A percentile compares a stretch with the other conserved stretches of the same genome.
These are phyloP conservation scores for Papilio glaucus DNA, from an alignment of 1,140 invertebrate species.

Conservation along the genomic window DNA sequence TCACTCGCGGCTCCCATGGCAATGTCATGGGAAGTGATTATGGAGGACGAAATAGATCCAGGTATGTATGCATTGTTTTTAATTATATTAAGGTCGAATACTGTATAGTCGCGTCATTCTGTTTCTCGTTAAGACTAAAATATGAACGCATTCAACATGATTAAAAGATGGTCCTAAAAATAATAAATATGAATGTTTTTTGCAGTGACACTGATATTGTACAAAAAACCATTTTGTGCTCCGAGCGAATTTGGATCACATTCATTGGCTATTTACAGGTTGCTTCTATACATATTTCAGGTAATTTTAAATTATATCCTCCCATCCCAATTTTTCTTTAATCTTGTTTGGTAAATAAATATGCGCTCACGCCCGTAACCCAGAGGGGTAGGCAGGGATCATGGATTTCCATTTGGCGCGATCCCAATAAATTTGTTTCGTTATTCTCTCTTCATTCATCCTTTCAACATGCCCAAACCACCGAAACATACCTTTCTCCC, in stretches of 20 bases:
- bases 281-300: slow-evolving; percentile 76
- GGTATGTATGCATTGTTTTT: slow-evolving; percentile 52
- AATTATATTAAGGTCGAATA: neutral
- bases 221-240: slow-evolving; percentile 74
- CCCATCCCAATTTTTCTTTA: neutral
- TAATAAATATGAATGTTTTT: slow-evolving; percentile 14
- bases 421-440: too few relatives aligned
- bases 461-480: too few relatives aligned
- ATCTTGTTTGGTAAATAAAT: neutral
- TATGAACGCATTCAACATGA: too few relatives aligned
- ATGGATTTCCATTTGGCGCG: too few relatives aligned
- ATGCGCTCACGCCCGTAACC: too few relatives aligned
- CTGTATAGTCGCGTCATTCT: neutral
- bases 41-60: slow-evolving; percentile 73
- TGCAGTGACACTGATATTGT: slow-evolving; percentile 66
- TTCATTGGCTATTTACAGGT: slow-evolving; percentile 74
- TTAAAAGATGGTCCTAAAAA: too few relatives aligned
- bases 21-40: slow-evolving; percentile 85
- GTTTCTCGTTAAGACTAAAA: too few relatives aligned
- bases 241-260: slow-evolving; percentile 73
- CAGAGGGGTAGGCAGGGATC: too few relatives aligned
- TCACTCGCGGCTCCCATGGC: slow-evolving; percentile 87
- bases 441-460: too few relatives aligned
- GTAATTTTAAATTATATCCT: slow-evolving; percentile 60
- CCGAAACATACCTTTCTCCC: too few relatives aligned